Conservation (phyloP, 2,888 invertebrate species). For the Julus scanicus region DNA sequence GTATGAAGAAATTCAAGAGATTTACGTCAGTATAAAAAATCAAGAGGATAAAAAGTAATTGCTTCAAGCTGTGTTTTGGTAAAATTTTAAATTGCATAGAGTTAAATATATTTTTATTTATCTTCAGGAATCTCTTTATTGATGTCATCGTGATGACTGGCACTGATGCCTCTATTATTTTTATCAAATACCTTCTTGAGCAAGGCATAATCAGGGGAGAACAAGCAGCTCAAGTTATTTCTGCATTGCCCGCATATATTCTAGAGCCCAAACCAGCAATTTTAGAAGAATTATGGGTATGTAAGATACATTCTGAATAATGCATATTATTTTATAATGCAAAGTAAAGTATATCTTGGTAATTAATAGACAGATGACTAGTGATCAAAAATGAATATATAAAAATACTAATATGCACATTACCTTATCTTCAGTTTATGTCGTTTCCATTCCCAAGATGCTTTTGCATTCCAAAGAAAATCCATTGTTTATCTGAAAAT, state of each 20-base stretch:
- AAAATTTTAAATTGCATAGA: not conserved
- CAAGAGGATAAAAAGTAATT: slow-evolving; percentile 51
- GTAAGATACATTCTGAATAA: slow-evolving; percentile 6
- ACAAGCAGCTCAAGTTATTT: slow-evolving; percentile 62
- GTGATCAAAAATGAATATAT: not conserved
- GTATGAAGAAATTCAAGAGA: slow-evolving; percentile 60
- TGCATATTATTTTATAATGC: not conserved
- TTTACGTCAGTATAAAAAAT: slow-evolving; percentile 60
- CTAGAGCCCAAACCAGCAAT: slow-evolving; percentile 64
- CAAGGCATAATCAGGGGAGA: slow-evolving; percentile 61
- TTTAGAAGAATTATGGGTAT: slow-evolving; percentile 63
- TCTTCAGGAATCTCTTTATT: slow-evolving; percentile 62
- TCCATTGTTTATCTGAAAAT: not conserved
- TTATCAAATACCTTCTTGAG: slow-evolving; percentile 63
- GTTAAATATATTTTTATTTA: not conserved
- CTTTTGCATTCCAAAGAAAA: not conserved
- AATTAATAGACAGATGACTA: not conserved
- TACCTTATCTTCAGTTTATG: slow-evolving; percentile 54
- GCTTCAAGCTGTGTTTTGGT: not conserved
- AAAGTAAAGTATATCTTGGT: not conserved
- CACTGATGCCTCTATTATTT: slow-evolving; percentile 64
- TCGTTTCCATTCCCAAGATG: too few species aligned
- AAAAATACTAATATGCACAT: slow-evolving; percentile 40
- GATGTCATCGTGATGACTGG: slow-evolving; percentile 64
- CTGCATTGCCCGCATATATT: slow-evolving; percentile 62